Evolutionary conservation across 2,888 invertebrate species (phyloP), one percentile per base, ranked within the genome.

Genomic region (Lottia scabra): DNA sequence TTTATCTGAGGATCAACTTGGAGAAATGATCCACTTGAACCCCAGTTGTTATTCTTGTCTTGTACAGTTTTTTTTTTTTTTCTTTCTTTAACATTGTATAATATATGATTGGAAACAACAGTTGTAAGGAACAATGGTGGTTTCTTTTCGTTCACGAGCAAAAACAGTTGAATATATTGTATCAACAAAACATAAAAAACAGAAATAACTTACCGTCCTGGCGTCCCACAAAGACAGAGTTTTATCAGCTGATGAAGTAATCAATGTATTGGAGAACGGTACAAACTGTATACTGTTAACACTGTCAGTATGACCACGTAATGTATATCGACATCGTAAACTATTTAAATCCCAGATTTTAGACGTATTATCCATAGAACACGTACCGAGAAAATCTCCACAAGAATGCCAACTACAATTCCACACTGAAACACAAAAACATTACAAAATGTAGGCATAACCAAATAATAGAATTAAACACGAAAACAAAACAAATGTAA

Each of bases 181-280:
- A n/a, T n/a, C n/a, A n/a, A n/a, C n/a, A n/a, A n/a, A n/a, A n/a
- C n/a, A n/a, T n/a, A n/a, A n/a, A n/a, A 4, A 64, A 26, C 23
- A 44, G 38, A 26, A 48, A 13, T 44, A 46, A 79, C 86, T 82
- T 76, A 89, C 89, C 8, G 85, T 88, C 75, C 90, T 84, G 16
- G 86, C 88, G 81, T 90, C 90, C 90, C 90, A 90, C 23, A 90
- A 78, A 43, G 88, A 88, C 16, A 90, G 44, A 5, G 89, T 90
- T 77, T 89, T 89, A 75, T 90, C 90, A 56, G 89, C 87, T 43
- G 90, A 90, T 67, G 86, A 83, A 3, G 89, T 88, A 46, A 89
- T 77, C 5, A 90, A 78, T 13, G 86, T 88, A 82, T 90, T 90
- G 66, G 89, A 89, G 79, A 81, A 88, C 1, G 87, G 87, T 10